These are phyloP conservation scores for Leptothorax acervorum DNA, from an alignment of 2,888 invertebrate species.

Conservation along the genomic window DNA sequence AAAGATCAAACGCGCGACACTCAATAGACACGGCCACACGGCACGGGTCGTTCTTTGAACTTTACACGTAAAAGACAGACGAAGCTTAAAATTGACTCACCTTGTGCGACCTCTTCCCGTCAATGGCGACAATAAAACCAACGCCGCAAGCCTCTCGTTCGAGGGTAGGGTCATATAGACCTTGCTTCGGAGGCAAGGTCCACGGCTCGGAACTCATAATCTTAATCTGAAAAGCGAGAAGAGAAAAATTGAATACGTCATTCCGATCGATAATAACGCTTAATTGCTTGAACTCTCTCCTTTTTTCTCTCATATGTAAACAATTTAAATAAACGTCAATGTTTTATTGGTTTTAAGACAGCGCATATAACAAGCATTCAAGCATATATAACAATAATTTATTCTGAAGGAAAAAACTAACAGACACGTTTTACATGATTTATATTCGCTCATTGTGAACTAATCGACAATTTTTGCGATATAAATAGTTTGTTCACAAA, in stretches of 20 bases:
- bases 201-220: constrained; percentile 89
- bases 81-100: constrained; percentile 85
- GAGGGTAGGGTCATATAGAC: constrained; percentile 97
- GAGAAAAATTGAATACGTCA: background rate
- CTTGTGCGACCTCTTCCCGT: constrained; percentile 97
- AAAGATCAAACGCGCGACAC: constrained; percentile 19
- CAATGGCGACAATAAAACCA: constrained; percentile 99
- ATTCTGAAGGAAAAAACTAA: background rate
- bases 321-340: background rate
- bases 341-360: background rate
- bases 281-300: background rate
- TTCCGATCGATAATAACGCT: background rate
- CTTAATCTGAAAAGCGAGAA: constrained; percentile 77
- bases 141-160: constrained; percentile 99
- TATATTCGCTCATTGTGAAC: background rate
- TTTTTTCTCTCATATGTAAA: background rate
- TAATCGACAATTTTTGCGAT: background rate
- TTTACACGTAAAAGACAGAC: constrained; percentile 7
- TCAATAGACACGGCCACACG: background rate
- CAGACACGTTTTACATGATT: background rate
- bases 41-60: constrained; percentile 12
- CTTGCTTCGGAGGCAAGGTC: constrained; percentile 94
- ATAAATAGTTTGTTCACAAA: background rate
- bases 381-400: background rate
- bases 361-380: background rate